phyloP scores from a whole-genome alignment of 1,140 invertebrate genomes.

The Rhopalosiphum padi region DNA sequence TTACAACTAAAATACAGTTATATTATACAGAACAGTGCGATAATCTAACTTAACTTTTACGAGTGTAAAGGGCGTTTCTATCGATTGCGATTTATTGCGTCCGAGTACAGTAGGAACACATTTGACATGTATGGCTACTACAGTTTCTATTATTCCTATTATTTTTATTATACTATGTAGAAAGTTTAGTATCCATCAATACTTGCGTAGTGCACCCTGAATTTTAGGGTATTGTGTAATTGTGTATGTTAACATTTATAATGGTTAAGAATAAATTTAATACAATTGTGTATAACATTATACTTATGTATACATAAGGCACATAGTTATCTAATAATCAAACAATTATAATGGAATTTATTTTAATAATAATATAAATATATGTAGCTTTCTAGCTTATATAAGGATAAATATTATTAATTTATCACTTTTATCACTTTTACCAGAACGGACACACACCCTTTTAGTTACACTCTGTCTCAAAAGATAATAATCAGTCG shows the following conservation, averaged over 20 bases:
- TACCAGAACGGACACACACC: too few relatives aligned
- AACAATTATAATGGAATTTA: background rate
- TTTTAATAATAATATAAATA: background rate
- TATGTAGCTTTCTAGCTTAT: background rate
- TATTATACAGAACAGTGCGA: background rate
- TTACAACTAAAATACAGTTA: too few relatives aligned
- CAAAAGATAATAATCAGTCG: too few relatives aligned
- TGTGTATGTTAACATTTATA: background rate
- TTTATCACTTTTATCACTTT: too few relatives aligned
- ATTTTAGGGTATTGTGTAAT: background rate
- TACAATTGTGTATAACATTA: background rate
- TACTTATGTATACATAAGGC: background rate
- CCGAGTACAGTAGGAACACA: background rate
- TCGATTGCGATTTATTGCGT: conserved; percentile 21
- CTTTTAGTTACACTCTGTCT: too few relatives aligned
- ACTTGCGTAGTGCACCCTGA: background rate
- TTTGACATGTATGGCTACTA: background rate
- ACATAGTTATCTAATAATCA: background rate
- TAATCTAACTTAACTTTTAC: background rate
- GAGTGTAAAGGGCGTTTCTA: background rate
- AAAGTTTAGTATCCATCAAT: background rate
- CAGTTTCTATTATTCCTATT: background rate
- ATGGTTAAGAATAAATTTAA: background rate
- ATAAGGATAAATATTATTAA: background rate
- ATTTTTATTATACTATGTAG: background rate